phyloP scores from a whole-genome alignment of 2,113 vertebrate genomes.

The Aleadryas rufinucha region DNA sequence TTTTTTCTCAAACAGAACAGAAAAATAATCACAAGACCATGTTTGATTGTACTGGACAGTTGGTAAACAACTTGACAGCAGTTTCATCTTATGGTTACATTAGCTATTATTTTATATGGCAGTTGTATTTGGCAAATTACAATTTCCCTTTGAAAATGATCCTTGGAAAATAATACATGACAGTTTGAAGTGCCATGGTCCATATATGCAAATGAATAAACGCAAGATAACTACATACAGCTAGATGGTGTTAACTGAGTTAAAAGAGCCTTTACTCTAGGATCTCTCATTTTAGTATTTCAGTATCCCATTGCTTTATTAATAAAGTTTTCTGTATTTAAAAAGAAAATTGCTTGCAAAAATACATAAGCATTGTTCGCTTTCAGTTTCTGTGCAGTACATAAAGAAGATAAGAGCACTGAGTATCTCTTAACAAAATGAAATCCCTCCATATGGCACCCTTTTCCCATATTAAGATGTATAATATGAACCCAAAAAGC shows the following conservation, averaged over 20 bases:
- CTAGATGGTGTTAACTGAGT: background rate
- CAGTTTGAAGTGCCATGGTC: background rate
- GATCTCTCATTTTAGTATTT: background rate
- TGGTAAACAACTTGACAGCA: constrained; percentile 56
- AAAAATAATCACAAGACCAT: constrained; percentile 5
- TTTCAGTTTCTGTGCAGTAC: background rate
- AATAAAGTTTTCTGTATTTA: constrained; percentile 38
- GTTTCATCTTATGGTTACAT: constrained; percentile 9
- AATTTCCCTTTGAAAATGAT: constrained; percentile 29
- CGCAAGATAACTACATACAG: background rate
- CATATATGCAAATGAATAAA: background rate
- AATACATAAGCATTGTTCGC: background rate
- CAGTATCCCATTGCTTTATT: background rate
- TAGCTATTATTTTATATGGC: constrained; percentile 25
- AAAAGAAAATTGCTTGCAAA: constrained; percentile 14
- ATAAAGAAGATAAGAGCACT: background rate
- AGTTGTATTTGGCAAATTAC: constrained; percentile 30
- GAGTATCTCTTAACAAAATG: constrained; percentile 15
- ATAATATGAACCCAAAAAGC: constrained; percentile 19
- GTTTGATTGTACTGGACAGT: constrained; percentile 23
- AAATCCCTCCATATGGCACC: constrained; percentile 28
- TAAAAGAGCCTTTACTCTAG: background rate
- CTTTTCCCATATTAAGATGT: constrained; percentile 28
- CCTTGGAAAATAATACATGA: constrained; percentile 10
- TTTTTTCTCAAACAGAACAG: background rate